Conservation (phyloP, 2,113 vertebrate genomes). For the Ploceus nigricollis region DNA sequence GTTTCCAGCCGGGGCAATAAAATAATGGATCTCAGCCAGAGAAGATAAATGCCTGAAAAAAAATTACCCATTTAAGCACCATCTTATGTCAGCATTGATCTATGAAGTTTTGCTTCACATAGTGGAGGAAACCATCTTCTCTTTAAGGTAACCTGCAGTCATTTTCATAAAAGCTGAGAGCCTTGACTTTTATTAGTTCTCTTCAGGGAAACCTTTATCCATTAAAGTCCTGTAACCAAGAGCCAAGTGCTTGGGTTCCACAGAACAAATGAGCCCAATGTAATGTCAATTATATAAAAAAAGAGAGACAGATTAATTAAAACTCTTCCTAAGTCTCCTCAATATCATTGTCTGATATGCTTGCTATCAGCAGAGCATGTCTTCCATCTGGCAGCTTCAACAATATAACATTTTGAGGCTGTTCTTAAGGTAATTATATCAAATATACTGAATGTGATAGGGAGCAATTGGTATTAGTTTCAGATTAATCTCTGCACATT, state of each 20-base stretch:
- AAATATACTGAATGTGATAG: slow-evolving; percentile 57
- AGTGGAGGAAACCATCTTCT: neutral
- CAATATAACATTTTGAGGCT: slow-evolving; percentile 52
- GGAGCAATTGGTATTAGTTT: slow-evolving; percentile 55
- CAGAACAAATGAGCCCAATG: slow-evolving; percentile 36
- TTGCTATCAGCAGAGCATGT: slow-evolving; percentile 50
- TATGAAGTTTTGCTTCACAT: neutral
- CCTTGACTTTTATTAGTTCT: neutral
- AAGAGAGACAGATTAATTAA: slow-evolving; percentile 72
- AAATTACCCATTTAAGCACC: slow-evolving; percentile 31
- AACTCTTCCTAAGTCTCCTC: slow-evolving; percentile 63
- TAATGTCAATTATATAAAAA: slow-evolving; percentile 55
- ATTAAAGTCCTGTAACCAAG: neutral
- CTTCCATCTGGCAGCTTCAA: slow-evolving; percentile 61
- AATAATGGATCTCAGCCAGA: slow-evolving; percentile 29
- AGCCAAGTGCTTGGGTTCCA: slow-evolving; percentile 29
- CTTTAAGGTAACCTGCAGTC: slow-evolving; percentile 1
- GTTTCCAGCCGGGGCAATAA: slow-evolving; percentile 8
- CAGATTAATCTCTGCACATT: slow-evolving; percentile 65
- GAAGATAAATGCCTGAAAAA: slow-evolving; percentile 40
- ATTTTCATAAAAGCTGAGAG: neutral
- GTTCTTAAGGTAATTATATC: slow-evolving; percentile 69
- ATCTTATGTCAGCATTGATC: neutral
- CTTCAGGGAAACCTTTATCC: neutral
- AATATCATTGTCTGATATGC: slow-evolving; percentile 11